Conservation (phyloP, 2,113 vertebrate species). For the Empidonax alnorum region DNA sequence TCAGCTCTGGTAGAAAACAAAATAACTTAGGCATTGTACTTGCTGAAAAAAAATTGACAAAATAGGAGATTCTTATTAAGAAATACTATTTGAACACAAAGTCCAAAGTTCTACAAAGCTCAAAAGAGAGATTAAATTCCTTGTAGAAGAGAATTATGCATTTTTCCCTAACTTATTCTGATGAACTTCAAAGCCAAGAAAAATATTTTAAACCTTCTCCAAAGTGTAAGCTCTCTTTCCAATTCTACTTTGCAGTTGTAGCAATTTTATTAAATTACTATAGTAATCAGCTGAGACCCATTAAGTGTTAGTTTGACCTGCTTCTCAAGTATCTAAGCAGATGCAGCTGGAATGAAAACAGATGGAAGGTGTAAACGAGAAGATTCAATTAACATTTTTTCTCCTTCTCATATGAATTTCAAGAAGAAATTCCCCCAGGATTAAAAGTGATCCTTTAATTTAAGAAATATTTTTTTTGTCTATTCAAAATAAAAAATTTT, state of each 20-base stretch:
- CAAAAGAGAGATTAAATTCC: background rate
- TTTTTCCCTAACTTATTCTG: background rate
- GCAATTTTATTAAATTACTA: conserved; percentile 67
- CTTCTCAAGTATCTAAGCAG: conserved; percentile 73
- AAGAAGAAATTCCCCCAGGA: conserved; percentile 48
- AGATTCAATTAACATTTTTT: conserved; percentile 74
- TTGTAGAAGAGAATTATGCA: background rate
- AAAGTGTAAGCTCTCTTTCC: background rate
- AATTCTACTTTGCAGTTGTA: background rate
- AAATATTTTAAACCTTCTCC: background rate
- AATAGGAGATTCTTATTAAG: background rate
- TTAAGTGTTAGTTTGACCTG: conserved; percentile 60
- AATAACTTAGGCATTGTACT: background rate
- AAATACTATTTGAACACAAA: background rate
- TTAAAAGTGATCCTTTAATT: conserved; percentile 57
- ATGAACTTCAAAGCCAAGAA: background rate
- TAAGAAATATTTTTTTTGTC: conserved; percentile 22
- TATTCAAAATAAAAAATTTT: conserved; percentile 44
- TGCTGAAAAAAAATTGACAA: background rate
- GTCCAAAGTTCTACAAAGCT: background rate
- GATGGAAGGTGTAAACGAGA: conserved; percentile 77
- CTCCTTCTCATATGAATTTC: conserved; percentile 24
- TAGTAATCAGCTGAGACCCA: conserved; percentile 64
- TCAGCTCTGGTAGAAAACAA: background rate
- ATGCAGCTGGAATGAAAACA: conserved; percentile 73